phyloP scores from a whole-genome alignment of 1,140 invertebrate species.

The Drosophila nigromelanica region DNA sequence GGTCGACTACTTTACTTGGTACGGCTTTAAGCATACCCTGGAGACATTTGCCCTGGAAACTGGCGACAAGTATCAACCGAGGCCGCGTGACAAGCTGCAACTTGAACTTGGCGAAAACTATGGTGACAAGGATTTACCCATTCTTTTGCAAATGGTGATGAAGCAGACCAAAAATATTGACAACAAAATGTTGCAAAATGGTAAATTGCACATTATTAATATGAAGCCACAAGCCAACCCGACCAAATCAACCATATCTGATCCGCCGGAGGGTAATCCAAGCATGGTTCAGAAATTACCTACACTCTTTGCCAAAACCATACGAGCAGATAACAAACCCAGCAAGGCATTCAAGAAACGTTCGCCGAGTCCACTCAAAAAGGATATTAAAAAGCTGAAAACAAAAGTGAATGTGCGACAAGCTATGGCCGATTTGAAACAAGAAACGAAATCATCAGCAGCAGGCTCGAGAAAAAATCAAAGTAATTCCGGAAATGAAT shows the following conservation, averaged over 20 bases:
- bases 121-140: conserved; percentile 42
- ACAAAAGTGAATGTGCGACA: conserved; percentile 25
- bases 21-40: conserved; percentile 63
- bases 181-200: not conserved
- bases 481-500: not conserved
- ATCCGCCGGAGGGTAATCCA: not conserved
- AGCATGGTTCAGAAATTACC: not conserved
- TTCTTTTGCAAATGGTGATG: conserved; percentile 56
- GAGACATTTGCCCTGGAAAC: conserved; percentile 66
- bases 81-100: conserved; percentile 39
- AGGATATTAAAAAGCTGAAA: no score
- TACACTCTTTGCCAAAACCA: not conserved
- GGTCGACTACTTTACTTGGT: conserved; percentile 68
- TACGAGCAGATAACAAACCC: not conserved
- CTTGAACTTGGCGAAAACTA: conserved; percentile 4
- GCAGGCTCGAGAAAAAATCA: not conserved
- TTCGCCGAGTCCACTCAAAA: not conserved
- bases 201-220: not conserved
- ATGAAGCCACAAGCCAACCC: no score
- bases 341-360: not conserved
- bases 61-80: conserved; percentile 3
- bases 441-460: not conserved
- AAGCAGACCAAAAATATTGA: not conserved
- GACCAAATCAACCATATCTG: not conserved
- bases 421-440: not conserved